Percentiles rank a stretch among this genome's conserved stretches.
phyloP scores from a whole-genome alignment of 2,888 invertebrate genomes.

The Danaus chrysippus region DNA sequence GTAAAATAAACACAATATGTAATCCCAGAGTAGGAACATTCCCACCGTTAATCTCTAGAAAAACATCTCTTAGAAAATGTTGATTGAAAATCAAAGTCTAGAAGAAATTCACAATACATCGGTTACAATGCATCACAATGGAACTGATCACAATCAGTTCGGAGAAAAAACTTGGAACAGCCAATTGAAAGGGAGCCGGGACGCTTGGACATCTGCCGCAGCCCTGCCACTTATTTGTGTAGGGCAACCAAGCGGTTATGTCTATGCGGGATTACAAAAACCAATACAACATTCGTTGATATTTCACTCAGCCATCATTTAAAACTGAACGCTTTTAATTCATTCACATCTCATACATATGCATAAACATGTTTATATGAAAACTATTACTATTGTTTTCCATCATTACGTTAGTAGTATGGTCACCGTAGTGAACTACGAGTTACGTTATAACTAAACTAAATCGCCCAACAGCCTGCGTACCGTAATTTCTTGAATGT shows the following conservation, averaged over 20 bases:
- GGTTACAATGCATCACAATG: conserved; percentile 62
- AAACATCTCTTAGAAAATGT: conserved; percentile 36
- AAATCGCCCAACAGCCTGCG: conserved; percentile 44
- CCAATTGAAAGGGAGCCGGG: conserved; percentile 71
- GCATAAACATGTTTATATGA: no score
- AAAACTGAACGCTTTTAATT: no score
- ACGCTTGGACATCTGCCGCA: conserved; percentile 59
- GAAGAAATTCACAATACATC: conserved; percentile 59
- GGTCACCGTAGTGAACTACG: conserved; percentile 43
- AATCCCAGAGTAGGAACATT: conserved; percentile 53
- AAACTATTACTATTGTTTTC: no score
- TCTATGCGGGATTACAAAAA: neutral
- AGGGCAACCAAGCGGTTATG: conserved; percentile 8
- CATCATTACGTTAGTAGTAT: conserved; percentile 6
- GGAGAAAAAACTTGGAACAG: conserved; percentile 55
- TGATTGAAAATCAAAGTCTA: conserved; percentile 59
- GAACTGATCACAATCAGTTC: conserved; percentile 66
- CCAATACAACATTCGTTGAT: neutral
- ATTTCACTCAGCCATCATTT: no score
- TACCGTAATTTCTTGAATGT: conserved; percentile 60
- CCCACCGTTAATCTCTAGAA: conserved; percentile 57
- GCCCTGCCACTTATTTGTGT: conserved; percentile 39
- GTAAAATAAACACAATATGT: conserved; percentile 36
- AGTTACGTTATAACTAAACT: conserved; percentile 49
- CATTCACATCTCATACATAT: no score